Evolutionary conservation across 2,797 vertebrate species (phyloP), one percentile per base, ranked within the genome.

Genomic region (Sarcoramphus papa): DNA sequence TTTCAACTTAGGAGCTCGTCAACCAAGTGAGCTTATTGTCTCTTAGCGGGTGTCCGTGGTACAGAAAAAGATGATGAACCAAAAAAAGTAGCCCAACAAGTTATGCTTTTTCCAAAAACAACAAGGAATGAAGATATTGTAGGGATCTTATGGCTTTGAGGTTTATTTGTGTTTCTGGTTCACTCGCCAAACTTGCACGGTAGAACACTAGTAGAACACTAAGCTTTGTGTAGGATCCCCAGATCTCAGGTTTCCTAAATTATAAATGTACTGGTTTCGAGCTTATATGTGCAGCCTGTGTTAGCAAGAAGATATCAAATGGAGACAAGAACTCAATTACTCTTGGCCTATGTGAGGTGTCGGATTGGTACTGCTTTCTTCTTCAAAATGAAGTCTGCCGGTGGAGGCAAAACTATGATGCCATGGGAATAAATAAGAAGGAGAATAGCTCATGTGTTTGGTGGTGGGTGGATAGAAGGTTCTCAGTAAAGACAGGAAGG

Each of bases 111-210:
- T 80, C 72, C 88, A 68, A 92, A 92, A 88, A 60, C 51, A 69
- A 47, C 27, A 65, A 81, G 57, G 43, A 28, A 3, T 67, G 18
- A 88, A 69, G 60, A 31, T 56, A 31, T 72, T 57, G 43, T 45
- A 20, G 75, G 85, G 73, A 22, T 64, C 59, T 37, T 33, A 56
- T 11, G 25, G 23, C 33, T 91, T 62, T 37, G 78, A 94, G 91
- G 76, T 68, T 47, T 40, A 10, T 83, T 84, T 82, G 24, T 69
- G 41, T 88, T 92, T 94, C 92, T 83, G 45, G 37, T 64, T 95
- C 41, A 15, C 45, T 74, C 85, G 19, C 21, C 35, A 64, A 33
- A 65, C 28, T 40, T 47, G 72, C 40, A 23, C 30, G 45, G 76
- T 14, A 20, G 56, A 88, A 30, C 35, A 4, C 8, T 30, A 18